A percentile compares a stretch with the other conserved stretches of the same genome.
Evolutionary conservation across 2,113 vertebrate species (phyloP).

Genomic region (Penelope pileata): DNA sequence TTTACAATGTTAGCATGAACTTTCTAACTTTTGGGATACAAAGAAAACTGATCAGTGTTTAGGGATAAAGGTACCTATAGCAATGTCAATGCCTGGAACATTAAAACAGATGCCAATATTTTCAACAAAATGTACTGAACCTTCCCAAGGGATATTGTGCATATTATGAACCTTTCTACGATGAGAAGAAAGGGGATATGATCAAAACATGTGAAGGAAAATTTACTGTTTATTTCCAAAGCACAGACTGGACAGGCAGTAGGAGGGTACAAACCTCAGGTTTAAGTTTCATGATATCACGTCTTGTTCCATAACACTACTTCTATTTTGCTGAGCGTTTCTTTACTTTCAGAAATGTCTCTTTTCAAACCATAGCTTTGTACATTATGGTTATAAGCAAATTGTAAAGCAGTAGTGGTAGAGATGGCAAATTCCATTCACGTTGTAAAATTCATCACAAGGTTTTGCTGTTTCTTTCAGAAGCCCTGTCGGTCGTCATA

Average conservation of each 20-base stretch:
- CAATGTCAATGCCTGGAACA: neutral
- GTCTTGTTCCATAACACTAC: fast-evolving
- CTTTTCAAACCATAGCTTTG: neutral
- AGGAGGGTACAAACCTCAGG: neutral
- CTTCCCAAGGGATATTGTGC: neutral
- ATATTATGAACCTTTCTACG: neutral
- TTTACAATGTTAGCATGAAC: neutral
- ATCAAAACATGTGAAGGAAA: neutral
- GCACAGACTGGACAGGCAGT: neutral
- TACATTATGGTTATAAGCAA: neutral
- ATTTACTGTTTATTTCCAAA: neutral
- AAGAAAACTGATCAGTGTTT: neutral
- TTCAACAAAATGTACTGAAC: neutral
- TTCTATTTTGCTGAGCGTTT: neutral
- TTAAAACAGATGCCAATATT: neutral
- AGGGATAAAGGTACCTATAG: neutral
- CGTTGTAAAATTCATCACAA: neutral
- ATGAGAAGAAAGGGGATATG: neutral
- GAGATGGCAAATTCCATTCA: neutral
- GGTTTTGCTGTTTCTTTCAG: neutral
- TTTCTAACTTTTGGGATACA: neutral
- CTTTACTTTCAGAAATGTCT: neutral
- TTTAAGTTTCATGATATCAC: neutral
- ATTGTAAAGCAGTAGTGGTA: neutral
- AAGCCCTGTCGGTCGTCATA: neutral